Conservation (phyloP, 64 coral and sea anemone genomes). For the Orbicella faveolata region DNA sequence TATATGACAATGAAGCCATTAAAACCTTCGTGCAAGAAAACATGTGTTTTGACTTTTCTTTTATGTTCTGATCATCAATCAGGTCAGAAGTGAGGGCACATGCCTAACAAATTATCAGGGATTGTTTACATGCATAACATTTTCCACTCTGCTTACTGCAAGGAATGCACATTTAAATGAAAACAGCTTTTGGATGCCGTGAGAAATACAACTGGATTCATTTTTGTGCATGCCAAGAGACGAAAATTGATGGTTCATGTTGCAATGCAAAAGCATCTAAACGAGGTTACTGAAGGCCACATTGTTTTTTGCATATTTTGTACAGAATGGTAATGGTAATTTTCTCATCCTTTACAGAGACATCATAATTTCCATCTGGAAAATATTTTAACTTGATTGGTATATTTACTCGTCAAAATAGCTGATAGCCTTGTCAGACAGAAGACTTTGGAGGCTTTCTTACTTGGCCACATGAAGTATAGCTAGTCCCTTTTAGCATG, state of each 20-base stretch:
- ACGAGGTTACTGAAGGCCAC: too few relatives aligned
- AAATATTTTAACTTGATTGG: not conserved
- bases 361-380: not conserved
- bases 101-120: slow-evolving; percentile 10
- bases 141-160: not conserved
- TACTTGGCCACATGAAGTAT: not conserved
- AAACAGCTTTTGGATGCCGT: not conserved
- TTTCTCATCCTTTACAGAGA: not conserved
- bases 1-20: not conserved
- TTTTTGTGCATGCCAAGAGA: not conserved
- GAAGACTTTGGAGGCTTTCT: not conserved
- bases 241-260: not conserved
- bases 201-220: not conserved
- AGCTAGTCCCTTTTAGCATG: not conserved
- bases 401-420: not conserved
- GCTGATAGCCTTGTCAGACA: not conserved
- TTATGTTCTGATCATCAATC: not conserved
- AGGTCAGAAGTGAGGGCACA: not conserved
- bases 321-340: not conserved
- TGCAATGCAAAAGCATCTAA: not conserved
- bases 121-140: slow-evolving; percentile 41
- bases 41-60: not conserved
- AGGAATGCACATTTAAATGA: slow-evolving; percentile 8
- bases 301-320: too few relatives aligned
- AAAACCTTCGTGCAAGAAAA: not conserved